These are phyloP conservation scores for Acrocephalus scirpaceus DNA, from an alignment of 2,797 vertebrate species.

Conservation along the genomic window DNA sequence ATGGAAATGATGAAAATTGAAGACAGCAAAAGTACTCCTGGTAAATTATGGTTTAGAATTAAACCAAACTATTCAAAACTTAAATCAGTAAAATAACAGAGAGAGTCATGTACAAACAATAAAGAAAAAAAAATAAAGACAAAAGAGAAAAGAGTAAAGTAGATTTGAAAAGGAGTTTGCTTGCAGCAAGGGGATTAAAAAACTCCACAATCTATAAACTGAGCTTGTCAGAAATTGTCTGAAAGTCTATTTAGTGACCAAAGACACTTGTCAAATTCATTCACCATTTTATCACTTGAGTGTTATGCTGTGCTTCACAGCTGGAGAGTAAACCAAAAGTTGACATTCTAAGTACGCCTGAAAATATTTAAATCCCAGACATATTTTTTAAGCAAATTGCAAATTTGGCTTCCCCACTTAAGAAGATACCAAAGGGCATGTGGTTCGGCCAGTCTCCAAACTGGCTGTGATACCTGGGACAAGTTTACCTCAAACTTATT, in stretches of 20 bases:
- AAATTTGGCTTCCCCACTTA: conserved; percentile 51
- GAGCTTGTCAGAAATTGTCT: neutral
- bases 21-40: conserved; percentile 44
- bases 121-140: neutral
- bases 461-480: conserved; percentile 39
- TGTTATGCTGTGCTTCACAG: conserved; percentile 51
- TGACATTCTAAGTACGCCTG: conserved; percentile 58
- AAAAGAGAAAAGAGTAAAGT: neutral
- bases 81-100: conserved; percentile 13
- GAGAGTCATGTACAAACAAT: neutral
- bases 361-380: conserved; percentile 69
- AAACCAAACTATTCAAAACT: conserved; percentile 58
- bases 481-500: conserved; percentile 55
- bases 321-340: conserved; percentile 66
- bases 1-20: conserved; percentile 69
- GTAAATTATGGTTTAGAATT: conserved; percentile 71
- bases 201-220: neutral
- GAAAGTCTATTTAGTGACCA: conserved; percentile 26
- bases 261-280: conserved; percentile 43
- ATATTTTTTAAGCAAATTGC: conserved; percentile 62
- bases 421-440: conserved; percentile 65
- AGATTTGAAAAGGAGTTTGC: neutral
- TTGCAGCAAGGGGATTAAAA: neutral
- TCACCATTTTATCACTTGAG: conserved; percentile 47
- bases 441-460: conserved; percentile 50